phyloP scores from a whole-genome alignment of 2,797 vertebrate species.

The Threskiornis aethiopicus region DNA sequence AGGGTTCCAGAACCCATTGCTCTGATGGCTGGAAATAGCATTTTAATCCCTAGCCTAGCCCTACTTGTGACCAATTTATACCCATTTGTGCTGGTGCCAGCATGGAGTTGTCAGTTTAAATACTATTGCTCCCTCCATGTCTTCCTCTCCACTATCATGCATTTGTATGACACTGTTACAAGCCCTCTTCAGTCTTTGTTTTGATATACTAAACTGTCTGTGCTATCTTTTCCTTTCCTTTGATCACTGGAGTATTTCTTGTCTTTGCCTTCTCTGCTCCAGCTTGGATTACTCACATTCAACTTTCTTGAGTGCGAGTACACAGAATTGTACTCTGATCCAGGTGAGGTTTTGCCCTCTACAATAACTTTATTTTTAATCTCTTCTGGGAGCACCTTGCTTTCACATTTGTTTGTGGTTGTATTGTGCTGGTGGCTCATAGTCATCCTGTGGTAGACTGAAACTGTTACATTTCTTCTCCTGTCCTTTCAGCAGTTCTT shows the following conservation, averaged over 20 bases:
- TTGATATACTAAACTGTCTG: background rate
- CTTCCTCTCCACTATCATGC: background rate
- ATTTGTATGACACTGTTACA: background rate
- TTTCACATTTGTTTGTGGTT: background rate
- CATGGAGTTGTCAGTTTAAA: background rate
- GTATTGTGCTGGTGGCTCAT: background rate
- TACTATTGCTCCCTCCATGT: background rate
- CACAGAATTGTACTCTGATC: background rate
- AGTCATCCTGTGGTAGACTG: background rate
- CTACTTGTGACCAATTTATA: slow-evolving; percentile 62
- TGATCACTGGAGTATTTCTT: background rate
- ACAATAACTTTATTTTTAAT: background rate
- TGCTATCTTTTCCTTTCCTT: background rate
- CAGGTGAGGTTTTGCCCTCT: background rate
- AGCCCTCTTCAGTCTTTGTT: background rate
- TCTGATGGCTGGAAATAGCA: slow-evolving; percentile 58
- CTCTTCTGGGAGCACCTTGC: background rate
- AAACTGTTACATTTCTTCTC: background rate
- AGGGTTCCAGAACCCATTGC: slow-evolving; percentile 62
- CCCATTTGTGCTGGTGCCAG: slow-evolving; percentile 55
- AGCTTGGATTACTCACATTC: background rate
- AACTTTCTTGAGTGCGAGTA: background rate
- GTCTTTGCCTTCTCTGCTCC: background rate
- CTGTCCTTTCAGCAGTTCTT: background rate
- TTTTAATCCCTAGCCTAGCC: slow-evolving; percentile 59